Evolutionary conservation across 2,888 invertebrate species (phyloP), one percentile per base, ranked within the genome.

Genomic region (Mamestra brassicae): DNA sequence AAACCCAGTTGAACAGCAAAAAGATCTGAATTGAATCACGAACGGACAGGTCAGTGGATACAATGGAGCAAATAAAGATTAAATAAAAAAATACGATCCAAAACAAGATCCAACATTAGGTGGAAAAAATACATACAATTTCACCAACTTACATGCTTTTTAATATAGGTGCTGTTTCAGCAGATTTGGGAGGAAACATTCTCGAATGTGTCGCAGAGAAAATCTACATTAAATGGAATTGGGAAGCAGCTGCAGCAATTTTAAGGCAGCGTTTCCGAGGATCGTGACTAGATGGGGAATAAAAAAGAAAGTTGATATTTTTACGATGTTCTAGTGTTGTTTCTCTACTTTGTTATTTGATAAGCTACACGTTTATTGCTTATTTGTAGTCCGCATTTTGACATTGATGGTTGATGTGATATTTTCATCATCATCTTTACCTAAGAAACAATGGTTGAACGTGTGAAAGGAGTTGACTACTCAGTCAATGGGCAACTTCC

Each of bases 11-110:
- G 81, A 66, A 83, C 85, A 76, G 84, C 82, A 91, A 84, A 92
- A 91, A 91, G 80, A 81, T 83, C 78, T 79, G 85, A 87, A 85
- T 90, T 81, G 79, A 90, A 89, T 87, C 88, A 83, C 87, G 86
- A 84, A 77, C 68, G 66, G 81, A 74, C 86, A 71, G 85, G 79
- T 80, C 85, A 84, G 87, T 86, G 83, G 81, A 87, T 83, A 89
- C 88, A 89, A 88, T 86, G 83, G 69, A 81, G 73, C 81, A 88
- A 88, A 85, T 88, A 90, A 87, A 86, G n/a, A 81, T 69, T 36
- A 47, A 78, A 62, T 78, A 76, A 90, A 90, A 89, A 89, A 90
- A 68, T 69, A 77, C 76, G 82, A 71, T 78, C 77, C 77, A 71
- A 79, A 70, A 84, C 83, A 68, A 78, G 75, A 82, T 78, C 72